Percentiles rank a stretch among this genome's conserved stretches.
These are phyloP conservation scores for Syrrhaptes paradoxus DNA, from an alignment of 2,113 vertebrate species.

Conservation along the genomic window DNA sequence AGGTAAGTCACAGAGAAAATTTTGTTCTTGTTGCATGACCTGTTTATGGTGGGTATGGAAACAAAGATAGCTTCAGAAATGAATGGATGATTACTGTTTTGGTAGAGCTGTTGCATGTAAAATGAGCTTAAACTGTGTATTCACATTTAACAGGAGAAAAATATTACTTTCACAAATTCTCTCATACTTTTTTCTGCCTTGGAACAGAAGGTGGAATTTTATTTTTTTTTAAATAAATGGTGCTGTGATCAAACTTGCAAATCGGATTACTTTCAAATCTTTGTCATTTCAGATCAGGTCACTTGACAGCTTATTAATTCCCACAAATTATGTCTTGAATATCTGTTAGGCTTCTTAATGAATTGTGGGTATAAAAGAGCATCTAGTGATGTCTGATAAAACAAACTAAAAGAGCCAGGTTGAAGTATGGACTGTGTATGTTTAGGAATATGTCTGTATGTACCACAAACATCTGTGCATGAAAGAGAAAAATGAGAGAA, in stretches of 20 bases:
- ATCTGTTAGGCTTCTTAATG: neutral
- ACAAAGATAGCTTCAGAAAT: slow-evolving; percentile 4
- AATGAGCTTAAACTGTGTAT: neutral
- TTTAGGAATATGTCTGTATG: neutral
- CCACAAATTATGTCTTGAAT: neutral
- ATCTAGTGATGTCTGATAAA: neutral
- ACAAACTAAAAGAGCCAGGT: neutral
- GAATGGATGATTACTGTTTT: slow-evolving; percentile 18
- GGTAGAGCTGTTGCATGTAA: neutral
- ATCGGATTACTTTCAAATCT: neutral
- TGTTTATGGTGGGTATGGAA: neutral
- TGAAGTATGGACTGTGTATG: fast-evolving
- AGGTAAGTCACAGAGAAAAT: slow-evolving; percentile 57
- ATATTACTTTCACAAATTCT: neutral
- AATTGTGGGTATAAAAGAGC: neutral
- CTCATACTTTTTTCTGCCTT: neutral
- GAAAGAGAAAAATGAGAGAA: neutral
- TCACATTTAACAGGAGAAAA: neutral
- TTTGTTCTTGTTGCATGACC: slow-evolving; percentile 38
- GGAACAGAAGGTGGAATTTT: neutral
- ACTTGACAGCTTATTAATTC: neutral
- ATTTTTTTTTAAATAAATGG: neutral
- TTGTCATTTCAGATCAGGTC: neutral
- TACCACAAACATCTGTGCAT: neutral
- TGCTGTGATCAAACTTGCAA: neutral